Evolutionary conservation across 64 coral and sea anemone genomes (phyloP).

Genomic region (Actinia tenebrosa): DNA sequence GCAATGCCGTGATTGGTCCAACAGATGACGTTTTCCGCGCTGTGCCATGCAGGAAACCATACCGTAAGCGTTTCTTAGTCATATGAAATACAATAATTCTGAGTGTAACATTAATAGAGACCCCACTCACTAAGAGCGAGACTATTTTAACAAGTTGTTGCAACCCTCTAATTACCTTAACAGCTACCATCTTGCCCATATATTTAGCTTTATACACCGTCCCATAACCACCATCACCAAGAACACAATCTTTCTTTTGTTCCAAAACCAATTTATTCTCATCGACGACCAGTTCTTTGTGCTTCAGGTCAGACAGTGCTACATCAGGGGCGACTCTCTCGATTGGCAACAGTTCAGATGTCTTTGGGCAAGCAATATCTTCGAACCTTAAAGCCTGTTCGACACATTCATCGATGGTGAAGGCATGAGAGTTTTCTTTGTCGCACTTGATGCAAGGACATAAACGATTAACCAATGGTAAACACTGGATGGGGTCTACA

Average conservation of each 20-base stretch:
- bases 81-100: no score
- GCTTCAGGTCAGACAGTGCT: constrained; percentile 60
- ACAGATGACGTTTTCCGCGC: no score
- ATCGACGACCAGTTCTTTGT: constrained; percentile 43
- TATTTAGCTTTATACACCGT: constrained; percentile 77
- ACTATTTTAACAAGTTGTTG: no score
- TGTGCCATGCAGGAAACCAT: no score
- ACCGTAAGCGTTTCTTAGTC: no score
- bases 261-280: constrained; percentile 51
- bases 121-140: no score
- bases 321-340: constrained; percentile 79
- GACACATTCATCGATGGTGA: constrained; percentile 73
- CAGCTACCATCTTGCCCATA: constrained; percentile 70
- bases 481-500: constrained; percentile 29
- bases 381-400: constrained; percentile 40
- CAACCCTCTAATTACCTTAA: constrained; percentile 49
- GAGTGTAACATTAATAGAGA: no score
- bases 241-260: constrained; percentile 18
- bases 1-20: no score
- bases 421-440: constrained; percentile 50
- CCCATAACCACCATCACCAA: constrained; percentile 83
- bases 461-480: constrained; percentile 53
- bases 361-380: constrained; percentile 74
- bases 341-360: constrained; percentile 55
- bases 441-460: constrained; percentile 62